phyloP scores from a whole-genome alignment of 2,888 invertebrate species.

The Petrolisthes manimaculis region DNA sequence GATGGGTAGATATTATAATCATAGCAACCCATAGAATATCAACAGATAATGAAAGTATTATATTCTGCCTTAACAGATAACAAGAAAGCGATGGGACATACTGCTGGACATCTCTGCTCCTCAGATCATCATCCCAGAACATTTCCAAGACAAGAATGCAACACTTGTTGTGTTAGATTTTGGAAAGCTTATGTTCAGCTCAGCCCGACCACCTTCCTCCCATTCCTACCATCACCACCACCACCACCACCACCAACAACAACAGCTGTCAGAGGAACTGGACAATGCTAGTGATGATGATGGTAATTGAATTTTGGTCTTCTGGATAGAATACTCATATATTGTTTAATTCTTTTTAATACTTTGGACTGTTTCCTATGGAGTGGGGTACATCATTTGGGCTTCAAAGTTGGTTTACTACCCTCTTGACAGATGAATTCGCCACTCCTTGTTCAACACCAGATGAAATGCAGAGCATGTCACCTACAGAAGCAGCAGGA shows the following conservation, averaged over 20 bases:
- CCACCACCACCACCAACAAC: too few relatives aligned
- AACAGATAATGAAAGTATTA: too few relatives aligned
- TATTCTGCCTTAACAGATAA: conserved; percentile 26
- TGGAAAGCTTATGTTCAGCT: conserved; percentile 81
- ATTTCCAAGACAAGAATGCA: conserved; percentile 69
- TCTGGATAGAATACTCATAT: background rate
- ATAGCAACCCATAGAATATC: too few relatives aligned
- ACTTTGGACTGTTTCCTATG: too few relatives aligned
- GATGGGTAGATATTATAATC: too few relatives aligned
- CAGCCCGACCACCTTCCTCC: conserved; percentile 34
- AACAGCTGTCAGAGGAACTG: conserved; percentile 70
- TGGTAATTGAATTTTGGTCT: conserved; percentile 67
- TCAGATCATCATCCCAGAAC: conserved; percentile 88
- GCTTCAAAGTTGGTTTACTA: too few relatives aligned
- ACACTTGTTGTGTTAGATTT: conserved; percentile 84
- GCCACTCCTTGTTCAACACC: conserved; percentile 66
- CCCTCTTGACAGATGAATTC: conserved; percentile 58
- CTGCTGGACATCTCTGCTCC: conserved; percentile 94
- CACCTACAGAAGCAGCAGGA: conserved; percentile 19
- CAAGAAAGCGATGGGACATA: conserved; percentile 78
- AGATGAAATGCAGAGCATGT: conserved; percentile 51
- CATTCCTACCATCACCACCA: background rate
- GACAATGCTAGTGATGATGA: conserved; percentile 72
- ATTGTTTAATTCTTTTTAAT: background rate
- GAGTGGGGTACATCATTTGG: too few relatives aligned